These are phyloP conservation scores for Drosophila guanche DNA, from an alignment of 1,140 invertebrate genomes.

Conservation along the genomic window DNA sequence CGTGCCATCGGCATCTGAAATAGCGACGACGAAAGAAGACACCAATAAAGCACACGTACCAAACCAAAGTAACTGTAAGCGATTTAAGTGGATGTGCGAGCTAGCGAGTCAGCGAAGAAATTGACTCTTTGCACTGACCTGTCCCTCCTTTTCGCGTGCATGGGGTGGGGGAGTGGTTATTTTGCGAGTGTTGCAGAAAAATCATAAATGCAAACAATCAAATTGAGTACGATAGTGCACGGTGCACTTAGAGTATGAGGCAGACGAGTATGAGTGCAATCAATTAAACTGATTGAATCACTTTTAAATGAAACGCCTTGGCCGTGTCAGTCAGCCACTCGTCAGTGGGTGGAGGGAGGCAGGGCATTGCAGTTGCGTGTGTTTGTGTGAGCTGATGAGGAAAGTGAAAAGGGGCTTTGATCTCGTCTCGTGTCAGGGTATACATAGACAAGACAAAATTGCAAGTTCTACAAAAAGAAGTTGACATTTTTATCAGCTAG, in stretches of 20 bases:
- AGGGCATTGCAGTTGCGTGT: slow-evolving; percentile 41
- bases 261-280: slow-evolving; percentile 20
- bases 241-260: neutral
- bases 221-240: slow-evolving; percentile 19
- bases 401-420: slow-evolving; percentile 57
- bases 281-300: slow-evolving; percentile 73
- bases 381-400: slow-evolving; percentile 28
- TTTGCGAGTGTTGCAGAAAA: slow-evolving; percentile 53
- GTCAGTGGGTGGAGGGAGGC: neutral
- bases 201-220: slow-evolving; percentile 60
- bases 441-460: neutral
- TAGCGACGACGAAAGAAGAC: slow-evolving; percentile 15
- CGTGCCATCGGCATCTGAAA: slow-evolving; percentile 55
- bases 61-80: slow-evolving; percentile 25
- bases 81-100: slow-evolving; percentile 38
- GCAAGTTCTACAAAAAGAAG: no score
- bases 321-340: slow-evolving; percentile 7
- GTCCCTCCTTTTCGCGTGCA: slow-evolving; percentile 9
- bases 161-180: slow-evolving; percentile 3
- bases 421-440: neutral
- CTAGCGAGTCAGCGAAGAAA: slow-evolving; percentile 2
- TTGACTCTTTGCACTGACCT: slow-evolving; percentile 52
- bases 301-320: slow-evolving; percentile 61
- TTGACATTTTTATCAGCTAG: no score
- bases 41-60: slow-evolving; percentile 4